Evolutionary conservation across 2,113 vertebrate species (phyloP).

Genomic region (Rostratula benghalensis): DNA sequence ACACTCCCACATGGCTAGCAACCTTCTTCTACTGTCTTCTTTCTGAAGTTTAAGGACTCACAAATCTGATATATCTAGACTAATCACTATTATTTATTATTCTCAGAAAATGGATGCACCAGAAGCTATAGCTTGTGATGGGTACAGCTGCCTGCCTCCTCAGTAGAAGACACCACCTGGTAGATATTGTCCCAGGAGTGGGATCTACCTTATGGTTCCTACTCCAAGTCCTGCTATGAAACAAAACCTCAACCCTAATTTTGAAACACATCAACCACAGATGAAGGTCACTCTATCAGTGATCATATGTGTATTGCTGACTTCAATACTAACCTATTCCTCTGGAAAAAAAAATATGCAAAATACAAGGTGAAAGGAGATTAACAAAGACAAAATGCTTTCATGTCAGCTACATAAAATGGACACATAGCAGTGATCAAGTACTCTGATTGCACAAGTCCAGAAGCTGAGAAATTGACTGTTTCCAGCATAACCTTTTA

Average conservation of each 20-base stretch:
- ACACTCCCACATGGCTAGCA: background rate
- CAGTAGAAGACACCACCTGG: fast-evolving
- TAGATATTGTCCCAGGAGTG: background rate
- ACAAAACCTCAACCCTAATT: background rate
- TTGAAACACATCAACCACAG: background rate
- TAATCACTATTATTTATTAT: background rate
- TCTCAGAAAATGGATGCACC: background rate
- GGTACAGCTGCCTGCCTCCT: background rate
- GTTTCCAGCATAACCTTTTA: background rate
- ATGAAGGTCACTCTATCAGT: background rate
- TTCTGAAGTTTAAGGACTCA: background rate
- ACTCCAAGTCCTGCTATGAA: background rate
- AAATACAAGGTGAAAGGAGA: background rate
- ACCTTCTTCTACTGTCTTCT: background rate
- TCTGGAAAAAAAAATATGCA: background rate
- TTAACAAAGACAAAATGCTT: background rate
- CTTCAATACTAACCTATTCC: background rate
- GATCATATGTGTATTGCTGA: background rate
- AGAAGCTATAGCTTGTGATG: background rate
- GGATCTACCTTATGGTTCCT: background rate
- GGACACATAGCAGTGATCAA: background rate
- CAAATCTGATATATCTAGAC: background rate
- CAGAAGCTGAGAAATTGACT: background rate
- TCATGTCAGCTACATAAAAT: background rate
- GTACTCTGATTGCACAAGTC: background rate